A percentile compares a stretch with the other conserved stretches of the same genome.
These are phyloP conservation scores for Drosophila monieri DNA, from an alignment of 2,888 invertebrate genomes.

Conservation along the genomic window DNA sequence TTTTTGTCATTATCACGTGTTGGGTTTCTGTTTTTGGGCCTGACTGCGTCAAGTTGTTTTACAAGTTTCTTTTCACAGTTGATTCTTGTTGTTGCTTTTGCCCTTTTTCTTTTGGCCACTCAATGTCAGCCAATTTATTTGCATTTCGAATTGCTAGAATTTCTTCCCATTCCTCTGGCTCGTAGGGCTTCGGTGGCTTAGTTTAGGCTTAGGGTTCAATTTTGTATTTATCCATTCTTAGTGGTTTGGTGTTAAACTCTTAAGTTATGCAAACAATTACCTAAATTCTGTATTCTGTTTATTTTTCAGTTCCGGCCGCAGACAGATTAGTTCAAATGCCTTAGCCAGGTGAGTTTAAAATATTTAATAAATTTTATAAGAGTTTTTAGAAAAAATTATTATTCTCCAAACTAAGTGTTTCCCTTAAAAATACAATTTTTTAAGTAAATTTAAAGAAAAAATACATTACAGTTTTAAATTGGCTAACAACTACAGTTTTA, in stretches of 20 bases:
- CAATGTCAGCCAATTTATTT: slow-evolving; percentile 67
- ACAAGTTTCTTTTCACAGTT: slow-evolving; percentile 10
- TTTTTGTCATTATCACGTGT: slow-evolving; percentile 64
- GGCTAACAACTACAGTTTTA: slow-evolving; percentile 7
- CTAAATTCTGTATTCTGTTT: slow-evolving; percentile 35
- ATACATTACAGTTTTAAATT: not conserved
- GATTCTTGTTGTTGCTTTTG: not conserved
- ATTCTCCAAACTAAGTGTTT: not conserved
- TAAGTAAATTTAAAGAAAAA: not conserved
- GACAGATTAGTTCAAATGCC: slow-evolving; percentile 93
- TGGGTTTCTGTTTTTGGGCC: slow-evolving; percentile 34
- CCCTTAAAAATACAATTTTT: not conserved
- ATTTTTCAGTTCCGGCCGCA: slow-evolving; percentile 90
- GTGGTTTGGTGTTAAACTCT: not conserved
- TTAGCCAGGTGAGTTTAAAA: slow-evolving; percentile 89
- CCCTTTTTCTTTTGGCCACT: slow-evolving; percentile 26
- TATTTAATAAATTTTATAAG: not conserved
- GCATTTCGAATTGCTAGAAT: slow-evolving; percentile 44
- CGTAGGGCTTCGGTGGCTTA: slow-evolving; percentile 39
- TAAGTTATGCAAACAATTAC: slow-evolving; percentile 1
- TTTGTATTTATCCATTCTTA: slow-evolving; percentile 11
- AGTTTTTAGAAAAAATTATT: not conserved
- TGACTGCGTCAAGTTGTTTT: slow-evolving; percentile 40
- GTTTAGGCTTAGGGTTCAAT: slow-evolving; percentile 7
- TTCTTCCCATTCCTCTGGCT: slow-evolving; percentile 26